These are phyloP conservation scores for Illadopsis cleaveri DNA, from an alignment of 2,113 vertebrate genomes.

Conservation along the genomic window DNA sequence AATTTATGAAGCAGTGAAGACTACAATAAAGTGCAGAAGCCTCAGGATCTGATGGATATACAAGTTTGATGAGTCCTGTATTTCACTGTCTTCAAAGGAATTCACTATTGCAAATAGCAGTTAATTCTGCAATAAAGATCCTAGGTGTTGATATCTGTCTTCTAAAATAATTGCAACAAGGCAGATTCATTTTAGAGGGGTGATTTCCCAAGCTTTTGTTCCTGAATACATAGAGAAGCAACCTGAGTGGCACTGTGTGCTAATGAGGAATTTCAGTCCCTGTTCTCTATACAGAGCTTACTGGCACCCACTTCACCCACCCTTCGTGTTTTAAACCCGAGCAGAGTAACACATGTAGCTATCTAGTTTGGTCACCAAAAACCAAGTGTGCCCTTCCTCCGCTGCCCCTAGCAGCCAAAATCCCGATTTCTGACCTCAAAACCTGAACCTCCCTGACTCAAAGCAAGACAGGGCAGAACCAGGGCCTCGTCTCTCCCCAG, in stretches of 20 bases:
- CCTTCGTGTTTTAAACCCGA: neutral
- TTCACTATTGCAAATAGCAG: neutral
- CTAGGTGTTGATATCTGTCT: neutral
- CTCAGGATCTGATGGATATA: neutral
- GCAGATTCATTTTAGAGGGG: neutral
- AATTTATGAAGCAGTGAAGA: neutral
- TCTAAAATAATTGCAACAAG: neutral
- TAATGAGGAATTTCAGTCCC: neutral
- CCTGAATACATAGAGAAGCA: neutral
- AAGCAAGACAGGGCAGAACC: accelerated
- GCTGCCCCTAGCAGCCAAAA: accelerated
- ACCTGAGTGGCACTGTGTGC: neutral
- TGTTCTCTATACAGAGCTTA: neutral
- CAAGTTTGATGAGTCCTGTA: neutral
- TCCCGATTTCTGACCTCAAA: neutral
- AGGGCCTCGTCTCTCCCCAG: neutral
- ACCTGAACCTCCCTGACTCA: neutral
- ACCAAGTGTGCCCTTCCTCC: accelerated
- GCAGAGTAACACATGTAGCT: accelerated
- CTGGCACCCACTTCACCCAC: neutral
- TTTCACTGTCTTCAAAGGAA: neutral
- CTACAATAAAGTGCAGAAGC: neutral
- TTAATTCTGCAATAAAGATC: neutral
- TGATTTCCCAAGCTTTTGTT: neutral
- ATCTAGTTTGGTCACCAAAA: neutral